Evolutionary conservation across 2,113 vertebrate species (phyloP).

Genomic region (Crotalus helleri): DNA sequence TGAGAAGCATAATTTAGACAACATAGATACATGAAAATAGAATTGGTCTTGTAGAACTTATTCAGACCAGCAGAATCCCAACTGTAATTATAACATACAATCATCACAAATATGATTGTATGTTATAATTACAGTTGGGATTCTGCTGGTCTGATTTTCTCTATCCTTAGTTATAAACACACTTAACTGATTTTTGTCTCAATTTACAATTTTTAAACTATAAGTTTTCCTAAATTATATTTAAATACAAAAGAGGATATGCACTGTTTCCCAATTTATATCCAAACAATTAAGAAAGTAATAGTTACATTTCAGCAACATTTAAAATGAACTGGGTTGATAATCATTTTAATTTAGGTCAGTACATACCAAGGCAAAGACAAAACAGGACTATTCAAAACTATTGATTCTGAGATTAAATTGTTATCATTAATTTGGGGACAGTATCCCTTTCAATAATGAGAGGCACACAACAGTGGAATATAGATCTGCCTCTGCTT

Average conservation of each 20-base stretch:
- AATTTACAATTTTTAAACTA: not conserved
- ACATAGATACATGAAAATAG: not conserved
- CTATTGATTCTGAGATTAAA: not conserved
- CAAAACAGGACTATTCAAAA: not conserved
- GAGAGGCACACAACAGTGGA: not conserved
- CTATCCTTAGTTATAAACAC: not conserved
- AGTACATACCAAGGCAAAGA: not conserved
- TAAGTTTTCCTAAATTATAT: not conserved
- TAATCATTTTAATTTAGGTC: not conserved
- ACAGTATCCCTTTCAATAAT: not conserved
- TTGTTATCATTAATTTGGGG: not conserved
- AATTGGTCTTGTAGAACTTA: not conserved
- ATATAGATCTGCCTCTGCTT: not conserved
- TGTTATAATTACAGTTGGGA: no score
- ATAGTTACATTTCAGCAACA: not conserved
- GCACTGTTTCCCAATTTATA: not conserved
- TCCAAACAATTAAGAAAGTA: not conserved
- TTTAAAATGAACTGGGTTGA: not conserved
- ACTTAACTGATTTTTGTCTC: not conserved
- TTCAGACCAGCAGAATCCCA: not conserved
- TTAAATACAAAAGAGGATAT: not conserved
- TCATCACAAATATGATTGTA: no score
- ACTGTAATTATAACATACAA: not conserved
- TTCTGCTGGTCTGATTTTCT: no score
- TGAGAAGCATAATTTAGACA: conserved; percentile 22